phyloP scores from a whole-genome alignment of 1,140 invertebrate genomes.

The Caerostris darwini region DNA sequence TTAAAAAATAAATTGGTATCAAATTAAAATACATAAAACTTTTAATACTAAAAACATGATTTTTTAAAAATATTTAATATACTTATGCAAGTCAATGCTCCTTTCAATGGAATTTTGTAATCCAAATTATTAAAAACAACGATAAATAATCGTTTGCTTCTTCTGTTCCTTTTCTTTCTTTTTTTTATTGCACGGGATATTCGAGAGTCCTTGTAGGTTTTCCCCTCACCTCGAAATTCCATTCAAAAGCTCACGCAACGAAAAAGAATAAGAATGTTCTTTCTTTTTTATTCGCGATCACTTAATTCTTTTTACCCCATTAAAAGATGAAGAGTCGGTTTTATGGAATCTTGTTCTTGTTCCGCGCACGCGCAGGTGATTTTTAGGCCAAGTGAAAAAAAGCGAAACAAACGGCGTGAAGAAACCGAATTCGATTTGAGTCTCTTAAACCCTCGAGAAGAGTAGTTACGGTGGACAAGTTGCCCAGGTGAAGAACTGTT shows the following conservation, averaged over 20 bases:
- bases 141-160: too few relatives aligned
- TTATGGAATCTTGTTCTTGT: not conserved
- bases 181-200: not conserved
- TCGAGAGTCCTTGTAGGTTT: slow-evolving; percentile 15
- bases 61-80: too few relatives aligned
- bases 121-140: too few relatives aligned
- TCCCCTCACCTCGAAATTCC: slow-evolving; percentile 37
- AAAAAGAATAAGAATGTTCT: not conserved
- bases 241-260: not conserved
- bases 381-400: slow-evolving; percentile 59
- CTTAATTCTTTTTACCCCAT: not conserved
- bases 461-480: slow-evolving; percentile 8
- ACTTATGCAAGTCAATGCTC: too few relatives aligned
- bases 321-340: slow-evolving; percentile 12
- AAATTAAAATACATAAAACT: too few relatives aligned
- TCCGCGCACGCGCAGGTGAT: slow-evolving; percentile 39
- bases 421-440: slow-evolving; percentile 65
- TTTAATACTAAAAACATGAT: too few relatives aligned
- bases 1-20: too few relatives aligned
- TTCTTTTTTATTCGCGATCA: not conserved
- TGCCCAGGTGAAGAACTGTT: slow-evolving; percentile 48
- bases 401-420: slow-evolving; percentile 58
- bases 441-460: slow-evolving; percentile 10
- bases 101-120: too few relatives aligned
- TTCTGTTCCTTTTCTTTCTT: too few relatives aligned